Evolutionary conservation across 2,888 invertebrate genomes (phyloP), one percentile per base, ranked within the genome.

Genomic region (Crepidodera aurea): DNA sequence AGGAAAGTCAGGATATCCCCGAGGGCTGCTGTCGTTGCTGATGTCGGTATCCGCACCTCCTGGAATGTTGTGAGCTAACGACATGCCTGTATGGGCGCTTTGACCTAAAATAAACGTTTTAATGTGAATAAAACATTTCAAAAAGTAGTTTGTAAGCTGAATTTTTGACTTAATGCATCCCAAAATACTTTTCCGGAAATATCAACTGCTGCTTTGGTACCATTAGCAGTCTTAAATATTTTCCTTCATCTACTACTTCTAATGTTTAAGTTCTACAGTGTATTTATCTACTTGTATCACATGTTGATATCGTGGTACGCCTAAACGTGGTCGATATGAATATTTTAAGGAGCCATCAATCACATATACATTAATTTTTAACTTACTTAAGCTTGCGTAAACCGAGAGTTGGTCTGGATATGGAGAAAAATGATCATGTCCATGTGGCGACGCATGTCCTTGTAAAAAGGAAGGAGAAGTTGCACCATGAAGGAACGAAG

Each of bases 1-100:
- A 16, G 95, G 95, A 83, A 95, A 95, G 80, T 95, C 95, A 0
- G 94, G 94, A 82, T 93, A 94, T 51, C 92, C 92, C 53, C 91
- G 88, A 16, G 85, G 84, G 75, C 90, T 91, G 64, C 91, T 90
- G 69, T 92, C 91, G 81, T 92, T 92, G 81, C 92, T 92, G 71
- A 92, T 83, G 81, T 92, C 92, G 29, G 92, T 91, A 13, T 91
- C 91, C 18, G 90, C 89, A 60, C 91, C 87, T 62, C 86, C 84
- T 51, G 84, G 85, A 74, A 85, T 79, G 51, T 83, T 84, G 73
- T 86, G 86, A 60, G 84, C 83, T 62, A 84, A 79, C 63, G 83
- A 81, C 80, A 80, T 71, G 5, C 79, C 80, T 12, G 80, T 78
- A 78, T 65, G 86, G 72, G 68, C 85, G 79, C 39, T 83, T 54